A percentile compares a stretch with the other conserved stretches of the same genome.
phyloP scores from a whole-genome alignment of 2,888 invertebrate species.

The Lasioglossum vierecki region DNA sequence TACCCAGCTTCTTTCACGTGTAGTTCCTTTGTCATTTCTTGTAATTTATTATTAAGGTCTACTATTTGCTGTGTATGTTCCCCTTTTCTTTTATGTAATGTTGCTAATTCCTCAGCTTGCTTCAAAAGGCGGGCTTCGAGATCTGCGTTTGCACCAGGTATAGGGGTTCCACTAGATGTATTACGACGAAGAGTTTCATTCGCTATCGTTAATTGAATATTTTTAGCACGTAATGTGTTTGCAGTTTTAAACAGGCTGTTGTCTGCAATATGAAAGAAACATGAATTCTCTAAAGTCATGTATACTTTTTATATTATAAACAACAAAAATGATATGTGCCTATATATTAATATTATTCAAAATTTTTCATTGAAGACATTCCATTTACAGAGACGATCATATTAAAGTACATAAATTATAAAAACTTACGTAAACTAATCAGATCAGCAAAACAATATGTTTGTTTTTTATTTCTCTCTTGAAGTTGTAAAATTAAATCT shows the following conservation, averaged over 20 bases:
- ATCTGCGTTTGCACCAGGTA: slow-evolving; percentile 88
- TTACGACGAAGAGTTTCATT: slow-evolving; percentile 92
- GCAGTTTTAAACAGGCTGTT: slow-evolving; percentile 94
- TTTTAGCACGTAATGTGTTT: slow-evolving; percentile 92
- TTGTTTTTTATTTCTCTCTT: slow-evolving; percentile 90
- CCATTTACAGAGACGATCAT: not conserved
- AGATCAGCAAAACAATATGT: slow-evolving; percentile 91
- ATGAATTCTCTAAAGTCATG: not conserved
- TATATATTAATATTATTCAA: not conserved
- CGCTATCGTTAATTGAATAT: slow-evolving; percentile 93
- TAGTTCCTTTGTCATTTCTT: slow-evolving; percentile 92
- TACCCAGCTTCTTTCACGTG: slow-evolving; percentile 90
- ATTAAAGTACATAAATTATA: not conserved
- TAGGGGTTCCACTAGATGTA: slow-evolving; percentile 83
- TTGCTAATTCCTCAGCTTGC: slow-evolving; percentile 97
- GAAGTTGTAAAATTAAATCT: slow-evolving; percentile 89
- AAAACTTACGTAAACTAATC: slow-evolving; percentile 90
- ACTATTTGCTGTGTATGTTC: slow-evolving; percentile 97
- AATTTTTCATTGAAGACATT: not conserved
- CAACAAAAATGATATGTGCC: not conserved
- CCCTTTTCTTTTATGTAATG: slow-evolving; percentile 93
- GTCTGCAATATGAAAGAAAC: slow-evolving; percentile 86
- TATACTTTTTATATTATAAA: not conserved
- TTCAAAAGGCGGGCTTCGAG: slow-evolving; percentile 94
- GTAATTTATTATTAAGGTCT: slow-evolving; percentile 93